Conservation (phyloP, 1,140 invertebrate genomes). For the Trachymyrmex cornetzi region DNA sequence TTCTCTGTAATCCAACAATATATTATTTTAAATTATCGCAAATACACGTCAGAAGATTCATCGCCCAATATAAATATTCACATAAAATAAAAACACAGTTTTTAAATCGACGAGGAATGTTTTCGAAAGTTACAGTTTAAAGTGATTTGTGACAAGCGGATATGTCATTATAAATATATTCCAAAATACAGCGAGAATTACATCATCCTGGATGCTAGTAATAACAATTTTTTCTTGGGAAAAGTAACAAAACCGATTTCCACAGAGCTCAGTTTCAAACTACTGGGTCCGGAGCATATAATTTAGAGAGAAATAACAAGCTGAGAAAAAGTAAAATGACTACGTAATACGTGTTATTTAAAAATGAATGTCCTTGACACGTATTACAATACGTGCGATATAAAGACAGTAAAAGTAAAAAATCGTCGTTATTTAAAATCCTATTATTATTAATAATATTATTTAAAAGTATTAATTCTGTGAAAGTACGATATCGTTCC, state of each 20-base stretch:
- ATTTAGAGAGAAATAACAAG: slow-evolving; percentile 30
- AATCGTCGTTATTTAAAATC: neutral
- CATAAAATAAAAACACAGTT: neutral
- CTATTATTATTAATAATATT: neutral
- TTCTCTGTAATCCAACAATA: neutral
- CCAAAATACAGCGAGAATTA: neutral
- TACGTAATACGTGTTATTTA: slow-evolving; percentile 22
- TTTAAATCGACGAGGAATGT: neutral
- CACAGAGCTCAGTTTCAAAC: slow-evolving; percentile 2
- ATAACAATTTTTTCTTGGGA: neutral
- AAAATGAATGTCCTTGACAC: slow-evolving; percentile 10
- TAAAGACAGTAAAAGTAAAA: neutral
- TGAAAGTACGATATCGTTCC: too few species aligned
- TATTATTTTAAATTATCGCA: neutral
- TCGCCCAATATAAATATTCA: neutral
- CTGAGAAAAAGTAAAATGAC: neutral
- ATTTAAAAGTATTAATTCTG: too few species aligned
- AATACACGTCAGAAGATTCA: neutral
- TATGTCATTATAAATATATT: neutral
- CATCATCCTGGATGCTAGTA: neutral
- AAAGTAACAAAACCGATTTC: slow-evolving; percentile 19
- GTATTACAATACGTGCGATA: neutral
- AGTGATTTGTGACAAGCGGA: neutral
- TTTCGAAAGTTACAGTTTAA: slow-evolving; percentile 4
- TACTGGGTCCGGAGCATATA: neutral